Conservation (phyloP, 2,113 vertebrate species). For the Thamnophis sirtalis region DNA sequence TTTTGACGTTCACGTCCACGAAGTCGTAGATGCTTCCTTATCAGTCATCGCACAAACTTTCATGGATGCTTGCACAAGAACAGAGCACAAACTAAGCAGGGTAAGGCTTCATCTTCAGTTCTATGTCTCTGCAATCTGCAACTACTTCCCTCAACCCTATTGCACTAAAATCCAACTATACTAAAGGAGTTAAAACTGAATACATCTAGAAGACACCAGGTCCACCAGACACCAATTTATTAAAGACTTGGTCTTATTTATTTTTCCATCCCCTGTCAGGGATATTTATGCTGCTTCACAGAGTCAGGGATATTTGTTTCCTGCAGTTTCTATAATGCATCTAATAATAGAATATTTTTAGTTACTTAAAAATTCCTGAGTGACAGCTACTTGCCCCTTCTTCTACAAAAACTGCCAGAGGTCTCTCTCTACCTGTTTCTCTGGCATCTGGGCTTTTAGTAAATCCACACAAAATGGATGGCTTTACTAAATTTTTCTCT, state of each 20-base stretch:
- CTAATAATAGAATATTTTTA: background rate
- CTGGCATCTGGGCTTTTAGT: background rate
- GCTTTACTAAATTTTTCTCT: background rate
- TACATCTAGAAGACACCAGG: background rate
- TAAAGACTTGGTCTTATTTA: background rate
- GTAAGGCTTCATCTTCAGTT: slow-evolving; percentile 75
- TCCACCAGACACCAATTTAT: too few species aligned
- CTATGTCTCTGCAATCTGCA: slow-evolving; percentile 29
- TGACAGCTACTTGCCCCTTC: background rate
- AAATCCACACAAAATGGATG: background rate
- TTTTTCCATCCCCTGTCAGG: slow-evolving; percentile 7
- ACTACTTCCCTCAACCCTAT: background rate
- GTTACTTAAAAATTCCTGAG: background rate
- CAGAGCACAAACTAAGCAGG: slow-evolving; percentile 97
- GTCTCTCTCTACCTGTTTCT: background rate
- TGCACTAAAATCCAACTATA: background rate
- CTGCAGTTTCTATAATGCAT: slow-evolving; percentile 23
- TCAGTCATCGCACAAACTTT: slow-evolving; percentile 98
- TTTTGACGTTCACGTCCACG: slow-evolving; percentile 92
- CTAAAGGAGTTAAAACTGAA: background rate
- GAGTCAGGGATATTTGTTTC: slow-evolving; percentile 14
- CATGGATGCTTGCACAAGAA: slow-evolving; percentile 98
- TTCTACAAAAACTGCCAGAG: background rate
- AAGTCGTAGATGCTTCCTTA: slow-evolving; percentile 95
- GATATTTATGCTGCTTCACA: slow-evolving; percentile 9